Conservation (phyloP, 2,797 vertebrate genomes). For the Macroramphosus scolopax region DNA sequence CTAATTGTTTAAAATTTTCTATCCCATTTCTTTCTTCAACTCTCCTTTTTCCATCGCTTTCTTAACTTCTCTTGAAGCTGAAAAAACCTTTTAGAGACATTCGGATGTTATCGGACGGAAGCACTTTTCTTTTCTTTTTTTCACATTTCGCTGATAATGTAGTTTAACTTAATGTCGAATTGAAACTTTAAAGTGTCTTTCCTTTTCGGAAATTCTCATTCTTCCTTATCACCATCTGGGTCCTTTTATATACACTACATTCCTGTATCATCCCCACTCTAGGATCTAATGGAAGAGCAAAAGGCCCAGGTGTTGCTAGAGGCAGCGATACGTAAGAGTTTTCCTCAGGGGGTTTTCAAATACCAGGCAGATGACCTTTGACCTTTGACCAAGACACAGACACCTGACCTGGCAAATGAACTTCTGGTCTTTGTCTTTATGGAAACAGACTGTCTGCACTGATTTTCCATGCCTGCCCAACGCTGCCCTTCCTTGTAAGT, state of each 20-base stretch:
- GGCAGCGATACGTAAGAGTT: constrained; percentile 27
- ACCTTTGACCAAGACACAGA: constrained; percentile 44
- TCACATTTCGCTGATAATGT: too few relatives aligned
- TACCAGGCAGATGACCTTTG: constrained; percentile 54
- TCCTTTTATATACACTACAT: constrained; percentile 10
- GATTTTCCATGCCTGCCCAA: constrained; percentile 23
- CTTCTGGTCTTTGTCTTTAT: constrained; percentile 37
- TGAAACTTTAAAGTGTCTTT: too few relatives aligned
- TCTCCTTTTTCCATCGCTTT: too few relatives aligned
- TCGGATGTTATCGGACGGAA: too few relatives aligned
- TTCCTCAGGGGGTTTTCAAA: constrained; percentile 36
- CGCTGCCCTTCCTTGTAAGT: constrained; percentile 28
- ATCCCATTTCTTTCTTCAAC: too few relatives aligned
- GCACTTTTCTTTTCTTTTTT: too few relatives aligned
- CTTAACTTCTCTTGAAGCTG: too few relatives aligned
- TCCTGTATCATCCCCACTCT: constrained; percentile 4
- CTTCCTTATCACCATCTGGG: not conserved
- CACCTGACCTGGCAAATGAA: constrained; percentile 51
- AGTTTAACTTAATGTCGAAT: too few relatives aligned
- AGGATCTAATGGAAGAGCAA: constrained; percentile 20
- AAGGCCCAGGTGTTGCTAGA: constrained; percentile 42
- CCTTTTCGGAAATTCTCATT: too few relatives aligned
- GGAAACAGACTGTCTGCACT: constrained; percentile 31
- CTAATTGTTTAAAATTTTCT: too few relatives aligned
- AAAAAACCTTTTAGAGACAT: too few relatives aligned